Evolutionary conservation across 2,113 vertebrate genomes (phyloP).

Genomic region (Amazona guildingii): DNA sequence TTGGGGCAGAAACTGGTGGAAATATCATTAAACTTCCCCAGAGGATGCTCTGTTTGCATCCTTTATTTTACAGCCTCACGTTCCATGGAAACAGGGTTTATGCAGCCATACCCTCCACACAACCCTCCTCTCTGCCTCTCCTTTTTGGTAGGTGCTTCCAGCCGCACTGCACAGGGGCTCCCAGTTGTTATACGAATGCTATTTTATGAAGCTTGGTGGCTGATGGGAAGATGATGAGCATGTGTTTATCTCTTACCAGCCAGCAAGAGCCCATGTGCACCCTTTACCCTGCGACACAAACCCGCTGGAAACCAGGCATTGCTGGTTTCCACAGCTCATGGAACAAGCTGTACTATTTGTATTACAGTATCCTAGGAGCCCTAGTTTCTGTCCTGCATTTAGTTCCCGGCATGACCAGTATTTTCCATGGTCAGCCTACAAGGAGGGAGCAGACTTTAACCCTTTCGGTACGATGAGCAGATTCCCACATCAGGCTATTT

Average conservation of each 20-base stretch:
- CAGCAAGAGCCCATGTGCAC: background rate
- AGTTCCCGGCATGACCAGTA: background rate
- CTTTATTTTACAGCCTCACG: background rate
- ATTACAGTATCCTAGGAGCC: conserved; percentile 55
- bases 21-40: background rate
- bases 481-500: background rate
- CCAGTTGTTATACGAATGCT: background rate
- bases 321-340: background rate
- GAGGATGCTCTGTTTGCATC: background rate
- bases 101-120: background rate
- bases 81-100: background rate
- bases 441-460: conserved; percentile 27
- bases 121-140: background rate
- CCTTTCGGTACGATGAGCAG: background rate
- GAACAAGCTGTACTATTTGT: conserved; percentile 51
- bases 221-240: background rate
- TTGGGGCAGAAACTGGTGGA: background rate
- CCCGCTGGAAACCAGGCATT: background rate
- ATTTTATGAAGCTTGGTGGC: background rate
- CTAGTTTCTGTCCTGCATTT: conserved; percentile 1
- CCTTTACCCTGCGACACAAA: background rate
- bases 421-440: conserved; percentile 53
- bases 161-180: background rate
- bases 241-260: background rate
- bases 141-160: background rate